phyloP scores from a whole-genome alignment of 2,888 invertebrate species.

The Morpho deidamia region DNA sequence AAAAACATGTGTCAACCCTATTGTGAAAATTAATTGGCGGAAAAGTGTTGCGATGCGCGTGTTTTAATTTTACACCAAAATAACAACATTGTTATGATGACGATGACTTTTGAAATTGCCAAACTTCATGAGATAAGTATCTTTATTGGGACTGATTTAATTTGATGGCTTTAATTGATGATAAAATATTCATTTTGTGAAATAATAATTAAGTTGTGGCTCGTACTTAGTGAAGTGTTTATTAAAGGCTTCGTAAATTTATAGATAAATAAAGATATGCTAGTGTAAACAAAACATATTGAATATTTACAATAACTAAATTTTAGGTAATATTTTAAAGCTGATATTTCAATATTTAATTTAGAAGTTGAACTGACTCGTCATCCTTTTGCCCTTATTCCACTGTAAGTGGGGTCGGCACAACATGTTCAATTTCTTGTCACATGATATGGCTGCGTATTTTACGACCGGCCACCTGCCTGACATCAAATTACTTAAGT shows the following conservation, averaged over 20 bases:
- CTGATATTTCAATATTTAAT: no score
- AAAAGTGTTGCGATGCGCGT: constrained; percentile 65
- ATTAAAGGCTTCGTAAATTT: neutral
- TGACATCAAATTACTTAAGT: no score
- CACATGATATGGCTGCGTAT: no score
- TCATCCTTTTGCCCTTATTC: no score
- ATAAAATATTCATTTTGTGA: constrained; percentile 7
- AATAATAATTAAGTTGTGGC: neutral
- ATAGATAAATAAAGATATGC: neutral
- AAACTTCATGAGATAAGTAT: constrained; percentile 7
- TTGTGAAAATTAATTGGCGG: constrained; percentile 65
- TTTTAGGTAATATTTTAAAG: no score
- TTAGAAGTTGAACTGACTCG: no score
- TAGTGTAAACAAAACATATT: no score
- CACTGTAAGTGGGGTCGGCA: no score
- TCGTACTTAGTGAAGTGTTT: constrained; percentile 2
- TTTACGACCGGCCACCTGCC: no score
- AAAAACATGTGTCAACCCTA: constrained; percentile 3
- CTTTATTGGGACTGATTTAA: constrained; percentile 10
- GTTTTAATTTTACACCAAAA: constrained; percentile 62
- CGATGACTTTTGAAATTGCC: constrained; percentile 8
- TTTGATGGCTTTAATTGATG: constrained; percentile 4
- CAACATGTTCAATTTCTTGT: no score
- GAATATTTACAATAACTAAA: no score
- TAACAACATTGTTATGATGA: constrained; percentile 55